A percentile compares a stretch with the other conserved stretches of the same genome.
phyloP scores from a whole-genome alignment of 2,113 vertebrate genomes.

The Dendrocopos noguchii region DNA sequence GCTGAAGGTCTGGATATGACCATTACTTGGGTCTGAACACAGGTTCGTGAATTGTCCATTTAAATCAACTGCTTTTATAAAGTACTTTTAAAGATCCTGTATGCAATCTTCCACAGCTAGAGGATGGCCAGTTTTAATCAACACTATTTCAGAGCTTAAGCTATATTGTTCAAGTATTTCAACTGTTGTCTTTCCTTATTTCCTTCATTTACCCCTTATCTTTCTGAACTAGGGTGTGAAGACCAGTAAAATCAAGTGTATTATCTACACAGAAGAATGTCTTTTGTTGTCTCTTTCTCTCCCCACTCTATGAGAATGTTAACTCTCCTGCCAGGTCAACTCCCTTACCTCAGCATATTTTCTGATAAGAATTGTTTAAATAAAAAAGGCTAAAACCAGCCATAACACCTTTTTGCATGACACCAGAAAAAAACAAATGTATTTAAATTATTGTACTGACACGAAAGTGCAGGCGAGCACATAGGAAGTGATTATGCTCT shows the following conservation, averaged over 20 bases:
- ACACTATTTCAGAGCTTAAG: not conserved
- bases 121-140: not conserved
- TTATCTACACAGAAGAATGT: not conserved
- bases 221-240: not conserved
- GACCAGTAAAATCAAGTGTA: not conserved
- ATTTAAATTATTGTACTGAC: conserved; percentile 67
- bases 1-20: not conserved
- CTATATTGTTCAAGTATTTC: not conserved
- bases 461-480: conserved; percentile 67
- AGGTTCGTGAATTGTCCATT: not conserved
- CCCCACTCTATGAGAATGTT: not conserved
- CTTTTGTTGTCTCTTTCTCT: not conserved
- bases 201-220: not conserved
- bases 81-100: not conserved
- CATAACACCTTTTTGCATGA: conserved; percentile 48
- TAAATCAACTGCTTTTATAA: not conserved
- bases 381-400: conserved; percentile 57
- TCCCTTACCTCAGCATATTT: conserved; percentile 48
- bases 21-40: not conserved
- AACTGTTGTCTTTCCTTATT: not conserved
- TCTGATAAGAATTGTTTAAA: conserved; percentile 59
- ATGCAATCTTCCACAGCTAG: not conserved
- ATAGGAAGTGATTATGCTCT: conserved; percentile 65
- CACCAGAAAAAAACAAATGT: not conserved
- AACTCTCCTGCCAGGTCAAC: conserved; percentile 20